phyloP scores from a whole-genome alignment of 1,140 invertebrate species.

The Augochlora pura region DNA sequence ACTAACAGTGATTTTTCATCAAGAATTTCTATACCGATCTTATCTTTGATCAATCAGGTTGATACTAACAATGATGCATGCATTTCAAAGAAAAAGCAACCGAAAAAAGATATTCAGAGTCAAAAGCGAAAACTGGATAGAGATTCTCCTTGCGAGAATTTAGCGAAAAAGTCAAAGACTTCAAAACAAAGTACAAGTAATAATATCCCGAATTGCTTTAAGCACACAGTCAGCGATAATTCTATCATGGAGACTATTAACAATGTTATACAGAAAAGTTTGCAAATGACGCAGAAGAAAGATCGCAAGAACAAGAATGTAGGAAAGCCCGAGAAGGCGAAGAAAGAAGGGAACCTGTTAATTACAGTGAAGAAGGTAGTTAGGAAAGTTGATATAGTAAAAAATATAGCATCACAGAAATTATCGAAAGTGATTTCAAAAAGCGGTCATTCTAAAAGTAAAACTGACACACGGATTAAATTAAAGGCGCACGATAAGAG shows the following conservation, averaged over 20 bases:
- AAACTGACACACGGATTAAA: conserved; percentile 65
- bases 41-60: conserved; percentile 37
- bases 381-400: conserved; percentile 78
- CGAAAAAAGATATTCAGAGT: conserved; percentile 58
- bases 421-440: conserved; percentile 75
- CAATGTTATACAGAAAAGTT: conserved; percentile 73
- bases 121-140: conserved; percentile 63
- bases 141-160: conserved; percentile 43
- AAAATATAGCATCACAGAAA: conserved; percentile 76
- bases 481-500: conserved; percentile 65
- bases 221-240: conserved; percentile 71
- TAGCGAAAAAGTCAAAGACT: conserved; percentile 66
- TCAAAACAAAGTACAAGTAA: conserved; percentile 53
- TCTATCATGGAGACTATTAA: conserved; percentile 78
- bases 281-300: conserved; percentile 76
- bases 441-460: conserved; percentile 55
- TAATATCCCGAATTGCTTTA: conserved; percentile 52
- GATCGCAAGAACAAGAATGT: conserved; percentile 63
- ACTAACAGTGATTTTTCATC: conserved; percentile 26
- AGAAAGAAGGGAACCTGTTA: conserved; percentile 63
- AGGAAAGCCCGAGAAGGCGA: conserved; percentile 53
- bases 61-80: conserved; percentile 39
- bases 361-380: conserved; percentile 81
- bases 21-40: conserved; percentile 40
- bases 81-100: conserved; percentile 67